Evolutionary conservation across 2,113 vertebrate species (phyloP).

Genomic region (Leptodactylus fuscus): DNA sequence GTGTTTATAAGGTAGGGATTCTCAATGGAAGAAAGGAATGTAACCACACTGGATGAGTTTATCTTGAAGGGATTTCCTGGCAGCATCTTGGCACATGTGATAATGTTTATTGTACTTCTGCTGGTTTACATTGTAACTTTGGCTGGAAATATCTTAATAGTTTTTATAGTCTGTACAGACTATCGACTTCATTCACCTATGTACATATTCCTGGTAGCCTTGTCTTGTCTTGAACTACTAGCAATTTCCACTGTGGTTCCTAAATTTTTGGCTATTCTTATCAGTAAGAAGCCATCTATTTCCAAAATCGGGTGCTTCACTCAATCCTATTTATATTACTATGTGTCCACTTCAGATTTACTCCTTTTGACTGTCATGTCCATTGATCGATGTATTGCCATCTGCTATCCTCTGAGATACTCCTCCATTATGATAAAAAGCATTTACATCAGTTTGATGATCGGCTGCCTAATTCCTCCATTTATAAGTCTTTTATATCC

Average conservation of each 20-base stretch:
- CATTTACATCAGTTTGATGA: constrained; percentile 59
- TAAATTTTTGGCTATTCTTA: neutral
- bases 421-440: constrained; percentile 59
- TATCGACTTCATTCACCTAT: constrained; percentile 30
- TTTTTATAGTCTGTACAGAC: constrained; percentile 6
- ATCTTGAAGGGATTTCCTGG: constrained; percentile 3
- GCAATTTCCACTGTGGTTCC: constrained; percentile 20
- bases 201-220: constrained; percentile 32
- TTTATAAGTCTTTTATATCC: constrained; percentile 59
- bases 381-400: constrained; percentile 64
- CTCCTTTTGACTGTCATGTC: constrained; percentile 66
- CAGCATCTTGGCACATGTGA: neutral
- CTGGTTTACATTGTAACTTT: neutral
- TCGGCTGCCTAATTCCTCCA: constrained; percentile 61
- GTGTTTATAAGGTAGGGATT: neutral
- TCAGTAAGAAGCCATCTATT: neutral
- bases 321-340: constrained; percentile 65
- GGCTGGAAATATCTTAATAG: constrained; percentile 27
- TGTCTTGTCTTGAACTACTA: constrained; percentile 7
- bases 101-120: neutral
- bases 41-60: neutral
- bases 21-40: constrained; percentile 29
- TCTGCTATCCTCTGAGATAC: constrained; percentile 66
- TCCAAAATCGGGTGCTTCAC: constrained; percentile 62
- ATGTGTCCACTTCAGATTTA: constrained; percentile 58